Conservation (phyloP, 2,113 vertebrate species). For the zebrafish (Danio rerio) region GRCz12tu NC_133180.1:37877001-37877500, state of each 20-base stretch:
- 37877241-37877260: constrained; percentile 1
- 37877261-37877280: constrained; percentile 22
- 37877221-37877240: neutral
- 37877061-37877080: constrained; percentile 48
- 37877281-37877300: constrained; percentile 28
- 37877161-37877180: neutral
- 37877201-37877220: neutral
- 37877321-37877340: constrained; percentile 41
- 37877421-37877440: neutral
- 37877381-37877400: neutral
- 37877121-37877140: constrained; percentile 28
- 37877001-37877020: constrained; percentile 41
- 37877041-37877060: constrained; percentile 67
- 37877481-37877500: neutral
- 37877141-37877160: neutral
- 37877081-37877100: constrained; percentile 44
- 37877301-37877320: constrained; percentile 38
- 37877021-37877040: constrained; percentile 67
- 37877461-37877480: neutral
- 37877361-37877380: constrained; percentile 21
- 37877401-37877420: neutral
- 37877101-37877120: constrained; percentile 5
- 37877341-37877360: constrained; percentile 15
- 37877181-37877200: neutral
- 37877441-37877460: neutral